Base-by-base conservation (phyloP, 1,140 invertebrate genomes). In the Aphaenogaster floridana region DNA sequence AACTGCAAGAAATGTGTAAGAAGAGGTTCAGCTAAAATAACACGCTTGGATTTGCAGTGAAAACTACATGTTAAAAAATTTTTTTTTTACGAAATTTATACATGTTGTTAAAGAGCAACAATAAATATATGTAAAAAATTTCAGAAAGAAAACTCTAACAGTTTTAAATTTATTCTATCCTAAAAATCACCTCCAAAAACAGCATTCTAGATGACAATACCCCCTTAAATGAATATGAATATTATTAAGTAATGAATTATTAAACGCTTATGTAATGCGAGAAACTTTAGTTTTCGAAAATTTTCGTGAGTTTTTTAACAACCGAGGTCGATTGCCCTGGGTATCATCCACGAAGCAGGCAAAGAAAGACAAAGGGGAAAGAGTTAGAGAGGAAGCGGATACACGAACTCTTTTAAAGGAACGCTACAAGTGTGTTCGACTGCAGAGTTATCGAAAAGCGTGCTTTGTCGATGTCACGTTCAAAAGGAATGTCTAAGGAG, bases 401-500 rank as follows among this genome's bases (percentile, higher is more conserved):
- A 59, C 39, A 9, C 36, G 3, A 17, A 17, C 28, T 63, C 17
- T 39, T 48, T 84, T 63, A 76, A 61, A 61, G 17, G 5, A 42
- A 76, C 13, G 54, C 45, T 61, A 48, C 42, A 76, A 39, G 28
- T 71, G 48, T 36, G 66, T 61, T 28, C 6, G 28, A 83, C 34
- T 36, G 28, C 42, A 9, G 52, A 74, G 54, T 28, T 76, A 76
- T 84, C 80, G 42, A 83, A 83, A 83, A 34, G n/a, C 11, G 15
- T 1, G 80, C 48, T 74, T 61, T 61, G 69, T 74, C 69, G 69
- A 45, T 50, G 69, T 74, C 80, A 48, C 21, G 80, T 36, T 59
- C 34, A 61, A 61, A 84, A 74, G 69, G 42, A 76, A 63, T 76
- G 59, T 84, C 54, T 74, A 54, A 81, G 68, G n/a, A 45, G 36